Conservation (phyloP, 2,113 vertebrate species). For the Agelaius tricolor region DNA sequence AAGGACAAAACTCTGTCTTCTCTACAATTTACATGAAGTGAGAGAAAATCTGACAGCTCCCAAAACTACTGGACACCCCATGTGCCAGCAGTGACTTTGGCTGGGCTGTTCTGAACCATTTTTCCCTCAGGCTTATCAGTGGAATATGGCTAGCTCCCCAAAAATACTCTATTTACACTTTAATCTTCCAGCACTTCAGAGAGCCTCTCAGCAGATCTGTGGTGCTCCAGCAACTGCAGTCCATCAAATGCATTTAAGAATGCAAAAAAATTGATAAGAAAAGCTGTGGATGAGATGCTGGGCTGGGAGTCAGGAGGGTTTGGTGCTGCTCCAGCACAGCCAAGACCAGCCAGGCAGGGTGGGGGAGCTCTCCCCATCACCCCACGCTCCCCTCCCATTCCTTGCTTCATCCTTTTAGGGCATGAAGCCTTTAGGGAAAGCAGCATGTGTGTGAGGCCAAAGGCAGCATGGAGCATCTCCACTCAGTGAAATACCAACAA, state of each 20-base stretch:
- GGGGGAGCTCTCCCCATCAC: neutral
- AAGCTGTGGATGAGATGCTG: neutral
- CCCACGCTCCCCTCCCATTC: neutral
- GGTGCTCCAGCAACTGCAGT: neutral
- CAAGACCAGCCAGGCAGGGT: neutral
- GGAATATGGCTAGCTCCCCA: neutral
- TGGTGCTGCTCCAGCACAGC: neutral
- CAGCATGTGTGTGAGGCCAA: rapidly evolving
- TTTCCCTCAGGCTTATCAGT: neutral
- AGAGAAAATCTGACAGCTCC: neutral
- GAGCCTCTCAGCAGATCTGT: neutral
- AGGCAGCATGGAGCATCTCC: neutral
- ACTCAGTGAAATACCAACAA: neutral
- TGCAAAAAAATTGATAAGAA: neutral
- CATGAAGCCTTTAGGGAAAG: neutral
- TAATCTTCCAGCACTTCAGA: neutral
- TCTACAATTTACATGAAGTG: neutral
- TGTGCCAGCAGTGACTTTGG: neutral
- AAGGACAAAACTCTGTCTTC: neutral
- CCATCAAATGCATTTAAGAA: neutral
- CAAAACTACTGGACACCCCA: neutral
- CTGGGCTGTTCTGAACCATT: neutral
- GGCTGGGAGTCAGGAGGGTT: neutral
- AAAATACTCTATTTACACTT: neutral
- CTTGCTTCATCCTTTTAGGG: neutral